phyloP scores from a whole-genome alignment of 2,888 invertebrate species.

The Torymus aiolomorphi region DNA sequence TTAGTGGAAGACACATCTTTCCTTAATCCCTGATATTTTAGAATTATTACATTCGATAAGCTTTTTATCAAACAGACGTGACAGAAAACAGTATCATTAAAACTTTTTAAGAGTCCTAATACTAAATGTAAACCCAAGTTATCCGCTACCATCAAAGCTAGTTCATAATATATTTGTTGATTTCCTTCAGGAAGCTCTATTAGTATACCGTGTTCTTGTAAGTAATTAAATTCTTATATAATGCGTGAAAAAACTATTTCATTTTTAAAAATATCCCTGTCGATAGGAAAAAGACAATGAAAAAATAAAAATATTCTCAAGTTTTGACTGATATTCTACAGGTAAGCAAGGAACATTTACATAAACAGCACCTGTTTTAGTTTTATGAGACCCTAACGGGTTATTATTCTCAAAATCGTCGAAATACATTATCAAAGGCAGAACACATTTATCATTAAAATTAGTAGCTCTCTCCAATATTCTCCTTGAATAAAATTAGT shows the following conservation, averaged over 20 bases:
- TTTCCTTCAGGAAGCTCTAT: constrained; percentile 23
- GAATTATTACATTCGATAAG: constrained; percentile 37
- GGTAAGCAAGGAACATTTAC: constrained; percentile 56
- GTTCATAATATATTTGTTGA: constrained; percentile 35
- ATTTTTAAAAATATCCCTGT: constrained; percentile 45
- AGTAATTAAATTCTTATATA: constrained; percentile 33
- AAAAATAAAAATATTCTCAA: not conserved
- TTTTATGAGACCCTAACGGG: constrained; percentile 51
- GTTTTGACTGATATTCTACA: not conserved
- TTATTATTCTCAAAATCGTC: constrained; percentile 60
- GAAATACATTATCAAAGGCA: constrained; percentile 58
- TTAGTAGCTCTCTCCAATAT: constrained; percentile 49
- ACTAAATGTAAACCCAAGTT: constrained; percentile 52
- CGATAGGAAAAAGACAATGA: constrained; percentile 43
- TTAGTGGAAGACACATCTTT: constrained; percentile 50
- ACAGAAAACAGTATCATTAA: constrained; percentile 52
- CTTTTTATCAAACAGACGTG: constrained; percentile 55
- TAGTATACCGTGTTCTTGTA: constrained; percentile 37
- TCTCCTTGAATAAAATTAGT: constrained; percentile 56
- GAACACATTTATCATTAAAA: constrained; percentile 42
- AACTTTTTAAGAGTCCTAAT: constrained; percentile 57
- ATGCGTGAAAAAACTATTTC: constrained; percentile 43
- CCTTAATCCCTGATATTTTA: constrained; percentile 49
- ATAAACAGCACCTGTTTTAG: constrained; percentile 56
- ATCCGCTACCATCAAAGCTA: constrained; percentile 40